A percentile compares a stretch with the other conserved stretches of the same genome.
Conservation (phyloP, 1,140 invertebrate species). For the Xylocopa sonorina region DNA sequence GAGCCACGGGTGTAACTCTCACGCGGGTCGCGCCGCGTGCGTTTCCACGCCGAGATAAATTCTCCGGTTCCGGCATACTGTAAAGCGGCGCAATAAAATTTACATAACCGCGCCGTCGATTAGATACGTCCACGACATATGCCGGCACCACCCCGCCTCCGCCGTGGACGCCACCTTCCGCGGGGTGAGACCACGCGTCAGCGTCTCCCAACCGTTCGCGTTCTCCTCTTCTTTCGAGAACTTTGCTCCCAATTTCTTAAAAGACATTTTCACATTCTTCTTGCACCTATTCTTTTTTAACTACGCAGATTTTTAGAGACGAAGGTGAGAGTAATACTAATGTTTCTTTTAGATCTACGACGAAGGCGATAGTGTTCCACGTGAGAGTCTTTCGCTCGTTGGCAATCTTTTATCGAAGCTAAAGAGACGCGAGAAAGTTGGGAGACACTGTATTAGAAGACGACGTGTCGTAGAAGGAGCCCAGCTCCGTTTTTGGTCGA, state of each 20-base stretch:
- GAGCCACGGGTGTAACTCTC: conserved; percentile 51
- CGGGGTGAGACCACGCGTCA: not conserved
- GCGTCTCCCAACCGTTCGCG: conserved; percentile 14
- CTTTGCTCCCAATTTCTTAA: not conserved
- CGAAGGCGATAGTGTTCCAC: too few relatives aligned
- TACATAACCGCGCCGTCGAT: conserved; percentile 61
- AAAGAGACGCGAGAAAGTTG: not conserved
- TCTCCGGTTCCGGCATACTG: conserved; percentile 60
- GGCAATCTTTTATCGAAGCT: too few relatives aligned
- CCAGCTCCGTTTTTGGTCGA: conserved; percentile 30
- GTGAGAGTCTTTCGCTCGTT: too few relatives aligned
- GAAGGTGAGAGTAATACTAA: too few relatives aligned
- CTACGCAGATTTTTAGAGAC: too few relatives aligned
- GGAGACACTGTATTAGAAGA: conserved; percentile 26
- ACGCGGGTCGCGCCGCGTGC: conserved; percentile 6
- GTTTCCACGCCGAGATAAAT: conserved; percentile 61
- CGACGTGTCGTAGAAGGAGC: not conserved
- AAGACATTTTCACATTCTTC: too few relatives aligned
- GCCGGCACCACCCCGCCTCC: not conserved
- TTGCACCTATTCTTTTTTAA: not conserved
- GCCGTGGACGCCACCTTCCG: not conserved
- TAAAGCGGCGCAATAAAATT: conserved; percentile 60
- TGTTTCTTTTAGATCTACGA: too few relatives aligned
- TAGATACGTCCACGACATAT: conserved; percentile 38
- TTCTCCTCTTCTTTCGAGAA: not conserved